Conservation (phyloP, 2,113 vertebrate genomes). For the Halichoeres trimaculatus region DNA sequence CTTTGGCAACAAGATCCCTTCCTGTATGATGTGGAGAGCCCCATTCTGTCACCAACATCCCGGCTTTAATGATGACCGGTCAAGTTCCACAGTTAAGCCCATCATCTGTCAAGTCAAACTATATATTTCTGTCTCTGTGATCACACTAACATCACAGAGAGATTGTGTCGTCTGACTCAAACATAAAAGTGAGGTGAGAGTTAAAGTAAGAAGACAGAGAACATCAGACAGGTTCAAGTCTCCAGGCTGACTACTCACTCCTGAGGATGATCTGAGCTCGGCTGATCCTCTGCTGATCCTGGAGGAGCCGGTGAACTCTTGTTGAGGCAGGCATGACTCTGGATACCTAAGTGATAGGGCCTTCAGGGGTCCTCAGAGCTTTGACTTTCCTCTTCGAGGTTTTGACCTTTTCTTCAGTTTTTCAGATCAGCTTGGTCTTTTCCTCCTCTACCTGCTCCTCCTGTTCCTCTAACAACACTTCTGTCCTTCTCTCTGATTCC, state of each 20-base stretch:
- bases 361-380: background rate
- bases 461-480: background rate
- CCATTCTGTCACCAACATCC: too few relatives aligned
- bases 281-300: slow-evolving; percentile 75
- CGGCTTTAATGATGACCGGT: too few relatives aligned
- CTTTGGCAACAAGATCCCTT: too few relatives aligned
- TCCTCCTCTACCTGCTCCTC: background rate
- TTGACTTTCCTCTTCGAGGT: background rate
- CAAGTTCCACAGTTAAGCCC: too few relatives aligned
- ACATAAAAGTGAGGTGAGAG: background rate
- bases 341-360: slow-evolving; percentile 21
- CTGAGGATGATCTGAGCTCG: slow-evolving; percentile 75
- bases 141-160: too few relatives aligned
- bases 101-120: too few relatives aligned
- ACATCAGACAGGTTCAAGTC: background rate
- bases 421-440: background rate
- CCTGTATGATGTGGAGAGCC: too few relatives aligned
- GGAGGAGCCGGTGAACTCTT: slow-evolving; percentile 45
- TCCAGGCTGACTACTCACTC: slow-evolving; percentile 72
- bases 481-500: background rate
- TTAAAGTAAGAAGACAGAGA: background rate
- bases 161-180: too few relatives aligned
- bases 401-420: background rate
- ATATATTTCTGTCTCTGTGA: too few relatives aligned
- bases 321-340: slow-evolving; percentile 69